Base-by-base conservation (phyloP, 2,113 vertebrate species). In the Marcusenius ussheri region DNA sequence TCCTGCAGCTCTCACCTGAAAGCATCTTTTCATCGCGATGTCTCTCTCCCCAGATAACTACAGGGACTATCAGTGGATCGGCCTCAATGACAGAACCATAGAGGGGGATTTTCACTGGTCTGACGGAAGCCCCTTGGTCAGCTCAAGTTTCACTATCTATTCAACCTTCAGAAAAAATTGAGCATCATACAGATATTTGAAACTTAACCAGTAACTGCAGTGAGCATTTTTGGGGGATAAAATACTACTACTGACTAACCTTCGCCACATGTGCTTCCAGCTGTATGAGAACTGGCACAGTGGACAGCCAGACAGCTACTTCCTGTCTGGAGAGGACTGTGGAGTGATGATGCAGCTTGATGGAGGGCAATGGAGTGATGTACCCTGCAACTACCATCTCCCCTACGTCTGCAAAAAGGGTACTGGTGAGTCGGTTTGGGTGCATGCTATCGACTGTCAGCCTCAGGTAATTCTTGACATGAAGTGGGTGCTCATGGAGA, bases 401-500 rank as follows among this genome's bases (percentile, higher is more conserved):
- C 96, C 98, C 77, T 99, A 98, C 94, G 98, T 97, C 93, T 99
- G 98, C 96, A 99, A 99, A 93, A 99, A 98, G 95, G 97, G 97
- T 17, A 93, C 96, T 90, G 96, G 98, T 99, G 94, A 98, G 97
- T 95, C 27, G 11, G 39, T 45, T 5, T 35, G 39, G 1, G 15
- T 74, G 19, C 45, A 58, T 83, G 49, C 74, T 56, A 53, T 4
- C 39, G 24, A 21, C 15, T 56, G 7, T 24, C 19, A n/a, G 42
- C n/a, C 11, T 49, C 21, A 50, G 21, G 15, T 77, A 15, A 58
- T 89, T n/a, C 50, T 89, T 7, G 11, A 15, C 21, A 70, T 74
- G 13, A 70, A 70, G 49, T 5, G 21, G 24, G 10, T 50, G 21
- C 49, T 53, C 49, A 56, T 35, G 31, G 50, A 9, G n/a, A 87